Evolutionary conservation across 2,888 invertebrate species (phyloP).

Genomic region (Brachycybe producta): DNA sequence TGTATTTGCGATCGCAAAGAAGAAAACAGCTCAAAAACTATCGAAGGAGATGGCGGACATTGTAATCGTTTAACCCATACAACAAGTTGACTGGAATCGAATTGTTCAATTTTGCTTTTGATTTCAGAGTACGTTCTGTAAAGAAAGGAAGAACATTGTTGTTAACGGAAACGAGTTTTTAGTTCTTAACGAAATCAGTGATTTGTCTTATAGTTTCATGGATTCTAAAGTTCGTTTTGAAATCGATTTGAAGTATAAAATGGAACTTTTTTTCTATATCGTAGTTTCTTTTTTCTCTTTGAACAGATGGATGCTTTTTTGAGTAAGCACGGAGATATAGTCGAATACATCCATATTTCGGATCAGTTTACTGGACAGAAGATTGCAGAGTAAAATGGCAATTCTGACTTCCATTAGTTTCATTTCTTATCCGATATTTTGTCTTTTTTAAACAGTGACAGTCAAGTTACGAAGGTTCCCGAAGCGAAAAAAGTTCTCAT

Average conservation of each 20-base stretch:
- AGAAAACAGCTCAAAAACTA: conserved; percentile 68
- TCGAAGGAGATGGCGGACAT: conserved; percentile 89
- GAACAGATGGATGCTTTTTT: conserved; percentile 52
- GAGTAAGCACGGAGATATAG: conserved; percentile 61
- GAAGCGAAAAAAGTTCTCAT: conserved; percentile 67
- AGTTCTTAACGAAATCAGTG: conserved; percentile 79
- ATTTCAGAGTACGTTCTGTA: conserved; percentile 59
- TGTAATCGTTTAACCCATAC: conserved; percentile 43
- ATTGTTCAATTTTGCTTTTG: conserved; percentile 15
- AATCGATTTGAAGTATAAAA: background rate
- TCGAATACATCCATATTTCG: conserved; percentile 94
- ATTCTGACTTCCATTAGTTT: background rate
- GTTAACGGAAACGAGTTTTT: conserved; percentile 58
- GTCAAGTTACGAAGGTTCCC: conserved; percentile 44
- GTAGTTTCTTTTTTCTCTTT: conserved; percentile 8
- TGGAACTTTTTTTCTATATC: too few relatives aligned
- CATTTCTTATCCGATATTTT: conserved; percentile 1
- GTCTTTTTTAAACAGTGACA: conserved; percentile 37
- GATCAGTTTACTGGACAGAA: conserved; percentile 89
- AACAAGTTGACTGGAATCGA: background rate
- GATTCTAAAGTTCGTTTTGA: conserved; percentile 61
- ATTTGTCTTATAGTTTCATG: conserved; percentile 68
- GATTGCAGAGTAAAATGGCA: conserved; percentile 60
- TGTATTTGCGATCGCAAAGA: conserved; percentile 80
- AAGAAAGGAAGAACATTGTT: conserved; percentile 67